phyloP scores from a whole-genome alignment of 1,140 invertebrate species.

The Musca domestica region DNA sequence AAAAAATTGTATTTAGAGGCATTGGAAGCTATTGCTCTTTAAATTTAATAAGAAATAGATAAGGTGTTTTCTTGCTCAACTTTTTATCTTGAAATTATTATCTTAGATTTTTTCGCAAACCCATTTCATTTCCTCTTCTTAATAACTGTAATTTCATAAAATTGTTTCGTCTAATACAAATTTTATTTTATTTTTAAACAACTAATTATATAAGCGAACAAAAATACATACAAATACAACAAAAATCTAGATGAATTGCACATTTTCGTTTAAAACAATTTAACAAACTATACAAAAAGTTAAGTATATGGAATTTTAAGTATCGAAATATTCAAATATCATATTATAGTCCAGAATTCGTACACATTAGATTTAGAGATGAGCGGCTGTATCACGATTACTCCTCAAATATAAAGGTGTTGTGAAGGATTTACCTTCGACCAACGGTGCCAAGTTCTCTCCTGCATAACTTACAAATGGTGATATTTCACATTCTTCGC shows the following conservation, averaged over 20 bases:
- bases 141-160: too few relatives aligned
- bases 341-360: background rate
- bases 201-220: background rate
- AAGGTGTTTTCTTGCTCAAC: too few relatives aligned
- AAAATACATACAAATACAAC: background rate
- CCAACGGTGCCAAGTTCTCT: constrained; percentile 71
- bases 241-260: constrained; percentile 9
- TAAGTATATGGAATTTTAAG: constrained; percentile 21
- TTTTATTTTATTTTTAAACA: constrained; percentile 4
- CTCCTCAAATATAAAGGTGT: constrained; percentile 62
- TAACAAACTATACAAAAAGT: constrained; percentile 7
- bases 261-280: background rate
- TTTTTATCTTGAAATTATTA: too few relatives aligned
- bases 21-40: too few relatives aligned
- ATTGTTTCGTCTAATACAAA: too few relatives aligned
- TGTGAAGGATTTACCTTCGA: constrained; percentile 67
- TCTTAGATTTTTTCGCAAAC: too few relatives aligned
- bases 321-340: background rate
- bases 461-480: constrained; percentile 88
- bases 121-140: too few relatives aligned
- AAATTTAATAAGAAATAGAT: too few relatives aligned
- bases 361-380: constrained; percentile 31
- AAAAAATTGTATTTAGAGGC: too few relatives aligned
- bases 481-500: constrained; percentile 84
- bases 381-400: constrained; percentile 42